A percentile compares a stretch with the other conserved stretches of the same genome.
Conservation (phyloP, 2,113 vertebrate species). For the Pantherophis guttatus region DNA sequence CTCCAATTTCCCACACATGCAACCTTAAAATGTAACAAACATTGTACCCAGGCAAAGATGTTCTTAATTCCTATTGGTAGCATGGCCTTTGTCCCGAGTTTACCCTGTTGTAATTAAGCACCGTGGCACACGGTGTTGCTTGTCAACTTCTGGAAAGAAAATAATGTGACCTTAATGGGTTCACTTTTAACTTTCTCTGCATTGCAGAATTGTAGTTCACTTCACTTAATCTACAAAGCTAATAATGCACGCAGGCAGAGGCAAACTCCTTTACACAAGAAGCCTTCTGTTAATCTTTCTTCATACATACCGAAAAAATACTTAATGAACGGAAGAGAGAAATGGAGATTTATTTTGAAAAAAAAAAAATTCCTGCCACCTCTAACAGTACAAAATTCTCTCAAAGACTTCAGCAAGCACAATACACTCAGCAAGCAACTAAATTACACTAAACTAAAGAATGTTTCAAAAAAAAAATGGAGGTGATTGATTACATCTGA, state of each 20-base stretch:
- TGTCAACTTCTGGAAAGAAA: constrained; percentile 6
- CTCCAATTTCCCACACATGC: not conserved
- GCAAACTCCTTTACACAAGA: constrained; percentile 6
- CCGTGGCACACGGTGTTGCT: not conserved
- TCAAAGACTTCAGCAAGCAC: not conserved
- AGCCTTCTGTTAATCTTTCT: constrained; percentile 10
- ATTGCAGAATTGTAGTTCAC: constrained; percentile 29
- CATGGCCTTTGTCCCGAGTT: not conserved
- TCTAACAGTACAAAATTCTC: not conserved
- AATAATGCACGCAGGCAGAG: not conserved
- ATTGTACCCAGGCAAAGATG: not conserved
- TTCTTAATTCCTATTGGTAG: accelerated
- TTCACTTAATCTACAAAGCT: constrained; percentile 36
- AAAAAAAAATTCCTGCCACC: not conserved
- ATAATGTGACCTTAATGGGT: constrained; percentile 27
- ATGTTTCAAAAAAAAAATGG: not conserved
- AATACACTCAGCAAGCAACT: not conserved
- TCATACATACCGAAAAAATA: not conserved
- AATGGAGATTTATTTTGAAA: not conserved
- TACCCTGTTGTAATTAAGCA: constrained; percentile 3
- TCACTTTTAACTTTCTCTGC: constrained; percentile 8
- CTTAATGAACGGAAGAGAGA: not conserved
- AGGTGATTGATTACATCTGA: not conserved
- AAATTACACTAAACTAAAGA: not conserved
- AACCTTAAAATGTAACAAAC: not conserved